These are phyloP conservation scores for Macrobrachium nipponense DNA, from an alignment of 1,140 invertebrate genomes.

Conservation along the genomic window DNA sequence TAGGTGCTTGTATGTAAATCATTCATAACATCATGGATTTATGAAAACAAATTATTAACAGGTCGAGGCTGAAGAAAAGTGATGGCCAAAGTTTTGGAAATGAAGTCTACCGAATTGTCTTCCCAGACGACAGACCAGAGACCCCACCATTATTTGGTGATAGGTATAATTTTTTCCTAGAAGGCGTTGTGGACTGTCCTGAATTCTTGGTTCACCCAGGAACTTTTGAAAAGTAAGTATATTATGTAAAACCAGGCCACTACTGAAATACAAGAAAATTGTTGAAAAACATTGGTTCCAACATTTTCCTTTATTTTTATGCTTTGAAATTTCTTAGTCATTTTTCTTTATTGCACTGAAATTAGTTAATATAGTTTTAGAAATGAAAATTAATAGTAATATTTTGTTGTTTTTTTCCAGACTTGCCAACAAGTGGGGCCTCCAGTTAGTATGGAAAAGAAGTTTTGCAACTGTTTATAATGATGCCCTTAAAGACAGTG, in stretches of 20 bases:
- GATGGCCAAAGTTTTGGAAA: conserved; percentile 83
- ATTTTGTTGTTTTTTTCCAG: conserved; percentile 68
- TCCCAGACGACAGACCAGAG: conserved; percentile 78
- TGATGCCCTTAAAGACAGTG: conserved; percentile 72
- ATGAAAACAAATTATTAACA: conserved; percentile 66
- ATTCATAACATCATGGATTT: background rate
- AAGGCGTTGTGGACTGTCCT: conserved; percentile 97
- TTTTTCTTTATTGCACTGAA: too few relatives aligned
- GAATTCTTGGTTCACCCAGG: conserved; percentile 98
- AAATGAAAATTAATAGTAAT: background rate
- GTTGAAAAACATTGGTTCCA: background rate
- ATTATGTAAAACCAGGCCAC: conserved; percentile 25
- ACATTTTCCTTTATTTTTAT: too few relatives aligned
- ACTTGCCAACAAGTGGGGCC: conserved; percentile 83
- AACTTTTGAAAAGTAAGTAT: conserved; percentile 78
- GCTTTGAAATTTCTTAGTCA: too few relatives aligned
- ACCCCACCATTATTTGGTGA: conserved; percentile 91
- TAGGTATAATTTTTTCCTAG: conserved; percentile 95
- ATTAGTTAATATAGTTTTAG: too few relatives aligned
- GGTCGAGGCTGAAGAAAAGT: conserved; percentile 74
- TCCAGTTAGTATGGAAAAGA: conserved; percentile 81
- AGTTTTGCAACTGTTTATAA: conserved; percentile 87
- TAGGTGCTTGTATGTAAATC: background rate
- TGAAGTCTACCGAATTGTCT: conserved; percentile 85
- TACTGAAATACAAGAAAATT: conserved; percentile 14